phyloP scores from a whole-genome alignment of 2,888 invertebrate genomes.

The Gryllus longicercus region DNA sequence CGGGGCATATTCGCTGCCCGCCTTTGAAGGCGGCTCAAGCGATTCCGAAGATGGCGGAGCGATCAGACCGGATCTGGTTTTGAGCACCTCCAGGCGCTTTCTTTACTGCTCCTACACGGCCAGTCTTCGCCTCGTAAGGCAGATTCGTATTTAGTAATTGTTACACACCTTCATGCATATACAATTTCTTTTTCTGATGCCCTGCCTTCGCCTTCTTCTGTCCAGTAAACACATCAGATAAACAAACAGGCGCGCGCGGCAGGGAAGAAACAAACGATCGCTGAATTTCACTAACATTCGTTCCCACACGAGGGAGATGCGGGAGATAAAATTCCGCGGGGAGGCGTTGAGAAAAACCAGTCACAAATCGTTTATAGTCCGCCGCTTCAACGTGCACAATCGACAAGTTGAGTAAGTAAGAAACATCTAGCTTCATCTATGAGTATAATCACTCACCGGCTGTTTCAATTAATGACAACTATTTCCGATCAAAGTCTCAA shows the following conservation, averaged over 20 bases:
- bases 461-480: too few species aligned
- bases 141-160: background rate
- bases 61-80: background rate
- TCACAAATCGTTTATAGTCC: background rate
- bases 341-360: background rate
- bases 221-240: conserved; percentile 2
- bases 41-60: background rate
- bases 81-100: background rate
- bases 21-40: background rate
- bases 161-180: conserved; percentile 10
- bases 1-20: background rate
- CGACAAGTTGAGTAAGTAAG: too few species aligned
- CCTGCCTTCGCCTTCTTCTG: background rate
- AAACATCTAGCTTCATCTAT: too few species aligned
- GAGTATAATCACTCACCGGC: too few species aligned
- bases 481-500: too few species aligned
- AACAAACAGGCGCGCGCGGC: background rate
- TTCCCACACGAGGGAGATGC: background rate
- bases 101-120: background rate
- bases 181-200: background rate
- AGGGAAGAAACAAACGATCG: background rate
- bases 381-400: too few species aligned
- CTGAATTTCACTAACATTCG: background rate
- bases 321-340: background rate
- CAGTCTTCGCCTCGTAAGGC: background rate